Percentiles rank a stretch among this genome's conserved stretches.
phyloP scores from a whole-genome alignment of 2,888 invertebrate genomes.

The Tetanocera ferruginea region DNA sequence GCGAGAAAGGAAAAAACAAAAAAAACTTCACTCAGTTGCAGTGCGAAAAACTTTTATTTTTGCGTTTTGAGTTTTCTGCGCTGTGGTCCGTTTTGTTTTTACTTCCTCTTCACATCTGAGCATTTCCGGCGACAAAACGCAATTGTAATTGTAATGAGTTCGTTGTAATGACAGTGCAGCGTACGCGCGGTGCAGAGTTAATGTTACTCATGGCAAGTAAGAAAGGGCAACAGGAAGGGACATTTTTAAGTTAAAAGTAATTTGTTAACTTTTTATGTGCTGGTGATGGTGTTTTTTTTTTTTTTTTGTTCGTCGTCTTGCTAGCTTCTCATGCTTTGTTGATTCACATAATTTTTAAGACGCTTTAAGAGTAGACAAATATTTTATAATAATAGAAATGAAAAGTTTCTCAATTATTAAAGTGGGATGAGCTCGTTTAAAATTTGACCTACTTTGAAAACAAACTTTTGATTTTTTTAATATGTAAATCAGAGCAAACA shows the following conservation, averaged over 20 bases:
- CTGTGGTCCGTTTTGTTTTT: not conserved
- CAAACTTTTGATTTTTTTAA: too few species aligned
- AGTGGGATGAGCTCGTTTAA: too few species aligned
- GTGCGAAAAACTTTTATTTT: not conserved
- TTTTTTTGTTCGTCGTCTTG: not conserved
- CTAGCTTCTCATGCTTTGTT: not conserved
- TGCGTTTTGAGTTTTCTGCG: not conserved
- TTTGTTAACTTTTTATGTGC: not conserved
- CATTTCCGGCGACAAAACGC: slow-evolving; percentile 40
- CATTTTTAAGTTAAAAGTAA: not conserved
- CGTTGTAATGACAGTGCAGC: slow-evolving; percentile 20
- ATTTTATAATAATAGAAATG: slow-evolving; percentile 13
- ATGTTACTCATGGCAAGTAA: not conserved
- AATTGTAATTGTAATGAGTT: slow-evolving; percentile 44
- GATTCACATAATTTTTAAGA: too few species aligned
- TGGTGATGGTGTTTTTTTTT: not conserved
- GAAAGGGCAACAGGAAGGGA: not conserved
- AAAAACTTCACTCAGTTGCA: not conserved
- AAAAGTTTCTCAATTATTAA: not conserved
- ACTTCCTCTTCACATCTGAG: not conserved
- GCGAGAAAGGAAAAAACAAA: too few species aligned
- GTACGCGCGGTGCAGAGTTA: not conserved
- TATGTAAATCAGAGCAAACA: too few species aligned
- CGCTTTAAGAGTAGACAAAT: not conserved
- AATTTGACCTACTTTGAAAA: too few species aligned